Evolutionary conservation across 1,140 invertebrate genomes (phyloP).

Genomic region (Orchestia grillus): DNA sequence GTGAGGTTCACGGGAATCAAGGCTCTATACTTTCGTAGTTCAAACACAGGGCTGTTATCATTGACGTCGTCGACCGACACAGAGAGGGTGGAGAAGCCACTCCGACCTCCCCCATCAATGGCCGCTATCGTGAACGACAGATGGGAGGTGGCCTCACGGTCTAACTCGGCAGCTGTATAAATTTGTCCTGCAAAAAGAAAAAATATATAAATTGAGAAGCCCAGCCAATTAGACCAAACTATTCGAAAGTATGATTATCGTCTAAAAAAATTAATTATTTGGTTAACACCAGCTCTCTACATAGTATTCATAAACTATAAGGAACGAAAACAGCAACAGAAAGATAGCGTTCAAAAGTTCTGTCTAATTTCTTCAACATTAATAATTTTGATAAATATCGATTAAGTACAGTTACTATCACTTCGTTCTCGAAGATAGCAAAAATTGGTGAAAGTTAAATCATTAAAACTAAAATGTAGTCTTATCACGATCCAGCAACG

Average conservation of each 20-base stretch:
- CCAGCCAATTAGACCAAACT: neutral
- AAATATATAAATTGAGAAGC: neutral
- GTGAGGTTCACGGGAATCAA: constrained; percentile 82
- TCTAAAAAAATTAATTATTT: neutral
- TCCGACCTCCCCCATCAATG: constrained; percentile 86
- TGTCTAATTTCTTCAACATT: neutral
- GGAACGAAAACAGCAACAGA: neutral
- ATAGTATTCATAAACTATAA: neutral
- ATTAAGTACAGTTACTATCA: neutral
- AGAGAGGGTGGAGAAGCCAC: constrained; percentile 83
- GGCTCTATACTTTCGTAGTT: constrained; percentile 83
- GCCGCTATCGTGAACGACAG: constrained; percentile 88
- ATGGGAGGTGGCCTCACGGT: constrained; percentile 81
- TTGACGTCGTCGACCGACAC: constrained; percentile 87
- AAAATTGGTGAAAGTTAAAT: neutral
- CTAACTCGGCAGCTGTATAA: constrained; percentile 81
- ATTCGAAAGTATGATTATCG: neutral
- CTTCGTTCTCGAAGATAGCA: no score
- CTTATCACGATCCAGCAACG: neutral
- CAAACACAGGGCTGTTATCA: constrained; percentile 88
- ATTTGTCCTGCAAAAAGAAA: constrained; percentile 78
- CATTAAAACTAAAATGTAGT: neutral
- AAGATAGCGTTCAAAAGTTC: neutral
- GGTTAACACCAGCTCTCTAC: neutral
- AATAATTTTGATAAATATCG: neutral